Percentiles rank a stretch among this genome's conserved stretches.
These are phyloP conservation scores for Candidula unifasciata DNA, from an alignment of 2,888 invertebrate species.

Conservation along the genomic window DNA sequence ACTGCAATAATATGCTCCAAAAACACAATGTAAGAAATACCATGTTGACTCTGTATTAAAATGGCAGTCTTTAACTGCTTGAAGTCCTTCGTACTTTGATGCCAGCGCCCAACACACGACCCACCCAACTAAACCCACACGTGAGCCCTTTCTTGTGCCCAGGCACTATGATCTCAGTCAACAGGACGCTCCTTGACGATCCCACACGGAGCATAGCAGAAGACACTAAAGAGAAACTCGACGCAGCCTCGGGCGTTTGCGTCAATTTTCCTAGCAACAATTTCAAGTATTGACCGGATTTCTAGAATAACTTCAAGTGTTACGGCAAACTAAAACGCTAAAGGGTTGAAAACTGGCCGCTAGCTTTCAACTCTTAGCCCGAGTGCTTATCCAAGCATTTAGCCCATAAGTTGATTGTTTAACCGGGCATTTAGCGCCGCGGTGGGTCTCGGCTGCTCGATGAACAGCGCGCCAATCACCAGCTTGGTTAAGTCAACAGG, in stretches of 20 bases:
- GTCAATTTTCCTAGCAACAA: neutral
- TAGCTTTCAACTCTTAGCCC: neutral
- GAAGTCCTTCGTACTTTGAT: no score
- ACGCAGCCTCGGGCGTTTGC: neutral
- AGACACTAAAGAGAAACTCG: neutral
- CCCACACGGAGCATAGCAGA: neutral
- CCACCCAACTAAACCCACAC: no score
- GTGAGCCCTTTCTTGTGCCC: no score
- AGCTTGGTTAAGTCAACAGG: neutral
- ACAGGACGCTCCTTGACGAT: neutral
- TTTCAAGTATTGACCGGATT: neutral
- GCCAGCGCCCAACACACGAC: no score
- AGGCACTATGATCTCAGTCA: neutral
- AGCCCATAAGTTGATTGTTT: slow-evolving; percentile 9
- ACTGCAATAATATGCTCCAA: no score
- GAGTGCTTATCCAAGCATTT: slow-evolving; percentile 27
- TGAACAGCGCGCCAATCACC: neutral
- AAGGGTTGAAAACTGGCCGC: neutral
- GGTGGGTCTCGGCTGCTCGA: slow-evolving; percentile 13
- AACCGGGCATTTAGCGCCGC: slow-evolving; percentile 18
- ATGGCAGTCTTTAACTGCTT: no score
- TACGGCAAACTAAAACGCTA: slow-evolving; percentile 28
- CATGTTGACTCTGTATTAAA: no score
- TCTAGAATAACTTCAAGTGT: neutral
- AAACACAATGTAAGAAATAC: no score